A percentile compares a stretch with the other conserved stretches of the same genome.
Evolutionary conservation across 2,113 vertebrate genomes (phyloP).

Genomic region (Zosterops borbonicus): DNA sequence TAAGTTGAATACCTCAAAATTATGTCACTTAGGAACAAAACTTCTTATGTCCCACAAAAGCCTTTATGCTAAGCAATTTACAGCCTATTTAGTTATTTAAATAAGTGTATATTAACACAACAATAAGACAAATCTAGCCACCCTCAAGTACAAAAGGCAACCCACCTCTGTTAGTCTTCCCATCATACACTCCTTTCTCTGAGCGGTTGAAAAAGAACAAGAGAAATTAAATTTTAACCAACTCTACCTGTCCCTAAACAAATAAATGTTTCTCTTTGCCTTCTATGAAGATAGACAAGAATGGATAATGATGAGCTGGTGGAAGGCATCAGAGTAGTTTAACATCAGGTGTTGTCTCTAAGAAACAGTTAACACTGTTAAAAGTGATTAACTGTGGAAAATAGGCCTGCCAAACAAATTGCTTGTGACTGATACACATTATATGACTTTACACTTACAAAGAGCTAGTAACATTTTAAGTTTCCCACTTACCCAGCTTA

Average conservation of each 20-base stretch:
- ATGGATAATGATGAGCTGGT: constrained; percentile 11
- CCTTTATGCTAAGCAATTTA: constrained; percentile 1
- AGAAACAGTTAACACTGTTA: constrained; percentile 26
- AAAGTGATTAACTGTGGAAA: neutral
- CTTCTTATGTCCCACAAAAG: neutral
- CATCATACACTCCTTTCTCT: constrained; percentile 70
- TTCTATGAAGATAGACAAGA: constrained; percentile 39
- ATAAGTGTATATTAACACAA: constrained; percentile 32
- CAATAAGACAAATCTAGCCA: constrained; percentile 62
- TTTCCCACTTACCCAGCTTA: neutral
- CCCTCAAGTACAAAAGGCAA: constrained; percentile 69
- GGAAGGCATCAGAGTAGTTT: neutral
- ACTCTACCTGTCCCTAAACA: constrained; percentile 53
- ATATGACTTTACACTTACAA: neutral
- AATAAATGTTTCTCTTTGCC: constrained; percentile 55
- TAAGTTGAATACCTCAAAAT: neutral
- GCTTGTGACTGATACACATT: neutral
- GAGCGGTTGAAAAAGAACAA: constrained; percentile 70
- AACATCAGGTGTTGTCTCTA: neutral
- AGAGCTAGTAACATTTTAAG: neutral
- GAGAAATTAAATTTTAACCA: constrained; percentile 68
- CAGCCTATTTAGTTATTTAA: constrained; percentile 29
- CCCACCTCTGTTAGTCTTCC: constrained; percentile 71
- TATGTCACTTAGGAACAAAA: neutral
- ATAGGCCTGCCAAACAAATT: neutral